phyloP scores from a whole-genome alignment of 2,888 invertebrate species.

The Caenorhabditis sp. region DNA sequence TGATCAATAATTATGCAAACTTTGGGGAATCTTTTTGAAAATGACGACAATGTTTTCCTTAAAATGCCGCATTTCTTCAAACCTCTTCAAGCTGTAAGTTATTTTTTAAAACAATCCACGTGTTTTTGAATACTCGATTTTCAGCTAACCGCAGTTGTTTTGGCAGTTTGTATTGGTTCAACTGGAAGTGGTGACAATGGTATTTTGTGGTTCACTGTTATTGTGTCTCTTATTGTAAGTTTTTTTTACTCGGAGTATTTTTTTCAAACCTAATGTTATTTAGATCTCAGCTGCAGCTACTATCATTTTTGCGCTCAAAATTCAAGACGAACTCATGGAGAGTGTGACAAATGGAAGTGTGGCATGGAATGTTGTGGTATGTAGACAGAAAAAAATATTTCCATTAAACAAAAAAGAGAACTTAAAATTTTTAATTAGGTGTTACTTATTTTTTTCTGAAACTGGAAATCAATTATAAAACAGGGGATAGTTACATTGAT shows the following conservation, averaged over 20 bases:
- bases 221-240: slow-evolving; percentile 49
- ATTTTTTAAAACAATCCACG: background rate
- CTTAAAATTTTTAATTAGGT: no score
- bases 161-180: slow-evolving; percentile 65
- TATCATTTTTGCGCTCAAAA: slow-evolving; percentile 63
- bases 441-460: no score
- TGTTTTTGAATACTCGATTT: slow-evolving; percentile 13
- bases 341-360: slow-evolving; percentile 61
- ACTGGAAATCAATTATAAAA: no score
- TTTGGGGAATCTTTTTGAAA: slow-evolving; percentile 28
- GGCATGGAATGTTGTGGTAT: slow-evolving; percentile 64
- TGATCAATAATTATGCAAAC: slow-evolving; percentile 22
- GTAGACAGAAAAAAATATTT: background rate
- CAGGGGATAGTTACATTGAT: no score
- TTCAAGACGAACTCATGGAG: slow-evolving; percentile 61
- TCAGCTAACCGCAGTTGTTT: slow-evolving; percentile 61
- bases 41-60: slow-evolving; percentile 51
- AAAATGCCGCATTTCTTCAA: slow-evolving; percentile 68
- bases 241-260: background rate
- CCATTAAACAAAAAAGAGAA: background rate
- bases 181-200: slow-evolving; percentile 64
- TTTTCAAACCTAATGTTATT: background rate
- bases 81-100: slow-evolving; percentile 64
- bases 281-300: slow-evolving; percentile 63
- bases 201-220: slow-evolving; percentile 63